Conservation (phyloP, 1,140 invertebrate genomes). For the Pseudoatta argentina region DNA sequence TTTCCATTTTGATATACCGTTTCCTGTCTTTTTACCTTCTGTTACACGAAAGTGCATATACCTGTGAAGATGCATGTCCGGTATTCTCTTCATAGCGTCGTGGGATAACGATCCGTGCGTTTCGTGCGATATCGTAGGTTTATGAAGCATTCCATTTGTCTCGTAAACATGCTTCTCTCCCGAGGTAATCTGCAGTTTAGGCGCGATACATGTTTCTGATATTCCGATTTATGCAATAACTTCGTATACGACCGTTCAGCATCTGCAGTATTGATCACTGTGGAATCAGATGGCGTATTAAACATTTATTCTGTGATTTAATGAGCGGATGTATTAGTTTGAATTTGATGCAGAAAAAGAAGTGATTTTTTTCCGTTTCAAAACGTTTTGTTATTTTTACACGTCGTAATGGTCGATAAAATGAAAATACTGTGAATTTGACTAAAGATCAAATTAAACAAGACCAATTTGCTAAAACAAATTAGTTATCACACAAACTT, state of each 20-base stretch:
- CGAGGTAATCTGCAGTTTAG: conserved; percentile 6
- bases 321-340: neutral
- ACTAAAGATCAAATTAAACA: neutral
- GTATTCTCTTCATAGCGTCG: conserved; percentile 19
- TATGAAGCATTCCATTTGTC: conserved; percentile 43
- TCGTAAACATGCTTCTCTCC: conserved; percentile 11
- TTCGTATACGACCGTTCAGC: neutral
- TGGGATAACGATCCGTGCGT: conserved; percentile 37
- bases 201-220: conserved; percentile 21
- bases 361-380: neutral
- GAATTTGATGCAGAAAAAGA: neutral
- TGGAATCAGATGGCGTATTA: neutral
- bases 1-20: conserved; percentile 24
- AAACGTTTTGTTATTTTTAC: neutral
- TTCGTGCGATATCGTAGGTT: conserved; percentile 17
- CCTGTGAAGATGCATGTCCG: conserved; percentile 17
- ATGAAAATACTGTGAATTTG: neutral
- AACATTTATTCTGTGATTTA: neutral
- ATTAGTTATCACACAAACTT: neutral
- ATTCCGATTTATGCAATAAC: conserved; percentile 27
- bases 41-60: neutral
- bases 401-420: neutral
- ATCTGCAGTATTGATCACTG: neutral
- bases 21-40: neutral
- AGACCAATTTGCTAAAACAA: conserved; percentile 9